A percentile compares a stretch with the other conserved stretches of the same genome.
phyloP scores from a whole-genome alignment of 2,113 vertebrate genomes.

The Tenrec ecaudatus region DNA sequence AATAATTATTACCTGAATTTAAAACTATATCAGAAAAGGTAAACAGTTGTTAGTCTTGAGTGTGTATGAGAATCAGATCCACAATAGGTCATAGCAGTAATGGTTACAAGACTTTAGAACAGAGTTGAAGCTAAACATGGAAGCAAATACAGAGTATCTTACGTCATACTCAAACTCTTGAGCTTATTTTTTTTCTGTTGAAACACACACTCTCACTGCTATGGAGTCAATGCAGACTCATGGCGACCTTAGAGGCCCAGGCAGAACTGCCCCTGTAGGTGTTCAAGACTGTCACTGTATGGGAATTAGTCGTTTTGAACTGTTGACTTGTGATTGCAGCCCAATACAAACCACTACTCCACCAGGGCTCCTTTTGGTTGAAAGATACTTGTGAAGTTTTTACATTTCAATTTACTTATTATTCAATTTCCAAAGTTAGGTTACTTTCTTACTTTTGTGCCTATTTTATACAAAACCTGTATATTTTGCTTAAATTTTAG shows the following conservation, averaged over 20 bases:
- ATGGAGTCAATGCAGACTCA: too few species aligned
- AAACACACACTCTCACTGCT: too few species aligned
- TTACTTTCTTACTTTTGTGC: conserved; percentile 9
- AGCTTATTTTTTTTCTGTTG: too few species aligned
- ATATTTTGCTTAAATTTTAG: conserved; percentile 23
- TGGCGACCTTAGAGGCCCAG: too few species aligned
- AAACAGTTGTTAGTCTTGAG: neutral
- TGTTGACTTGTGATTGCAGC: too few species aligned
- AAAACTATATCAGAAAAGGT: neutral
- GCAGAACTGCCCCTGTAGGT: too few species aligned
- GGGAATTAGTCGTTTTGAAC: too few species aligned
- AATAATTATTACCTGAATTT: neutral
- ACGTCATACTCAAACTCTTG: conserved; percentile 19
- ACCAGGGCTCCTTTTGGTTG: neutral
- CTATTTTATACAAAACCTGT: conserved; percentile 35
- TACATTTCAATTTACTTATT: conserved; percentile 36
- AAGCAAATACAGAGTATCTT: neutral
- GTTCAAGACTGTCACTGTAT: too few species aligned
- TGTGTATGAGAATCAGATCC: neutral
- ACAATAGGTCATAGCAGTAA: neutral
- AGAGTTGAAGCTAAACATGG: neutral
- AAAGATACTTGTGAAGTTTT: neutral
- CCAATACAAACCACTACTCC: too few species aligned
- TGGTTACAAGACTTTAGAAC: neutral
- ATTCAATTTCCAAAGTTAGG: neutral